Conservation (phyloP, 2,797 vertebrate species). For the Rhyacichthys aspro region DNA sequence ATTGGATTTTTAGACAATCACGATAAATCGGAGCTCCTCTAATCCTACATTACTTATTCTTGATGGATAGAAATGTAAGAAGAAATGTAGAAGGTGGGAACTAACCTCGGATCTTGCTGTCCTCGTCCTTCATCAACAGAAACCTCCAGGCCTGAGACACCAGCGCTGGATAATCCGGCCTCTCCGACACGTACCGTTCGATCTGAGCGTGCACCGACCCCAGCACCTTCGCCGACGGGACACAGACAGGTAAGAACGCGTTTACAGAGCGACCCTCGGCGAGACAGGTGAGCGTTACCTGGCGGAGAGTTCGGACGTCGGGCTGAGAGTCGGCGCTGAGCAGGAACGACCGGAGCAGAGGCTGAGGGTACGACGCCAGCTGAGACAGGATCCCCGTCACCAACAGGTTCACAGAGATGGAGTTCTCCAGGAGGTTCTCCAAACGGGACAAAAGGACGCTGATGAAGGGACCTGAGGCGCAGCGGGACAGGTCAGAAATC, state of each 20-base stretch:
- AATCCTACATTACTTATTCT: too few relatives aligned
- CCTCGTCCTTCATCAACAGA: constrained; percentile 86
- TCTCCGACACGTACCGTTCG: constrained; percentile 83
- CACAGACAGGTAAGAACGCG: too few relatives aligned
- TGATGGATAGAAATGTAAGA: too few relatives aligned
- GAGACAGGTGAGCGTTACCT: constrained; percentile 75
- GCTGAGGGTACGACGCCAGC: constrained; percentile 93
- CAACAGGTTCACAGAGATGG: constrained; percentile 92
- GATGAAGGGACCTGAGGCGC: constrained; percentile 89
- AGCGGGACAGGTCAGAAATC: not conserved
- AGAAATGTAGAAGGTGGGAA: too few relatives aligned
- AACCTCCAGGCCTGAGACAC: constrained; percentile 90
- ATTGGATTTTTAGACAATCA: too few relatives aligned
- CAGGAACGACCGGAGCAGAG: constrained; percentile 90
- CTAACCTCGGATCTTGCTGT: constrained; percentile 73
- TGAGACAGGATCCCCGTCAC: constrained; percentile 93
- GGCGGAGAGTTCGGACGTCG: constrained; percentile 86
- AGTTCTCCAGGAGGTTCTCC: constrained; percentile 96
- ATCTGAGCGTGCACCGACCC: constrained; percentile 90
- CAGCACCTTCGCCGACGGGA: constrained; percentile 72
- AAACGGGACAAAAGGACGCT: constrained; percentile 93
- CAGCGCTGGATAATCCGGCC: constrained; percentile 86
- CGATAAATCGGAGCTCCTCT: too few relatives aligned
- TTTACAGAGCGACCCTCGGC: too few relatives aligned
- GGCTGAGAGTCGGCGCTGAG: constrained; percentile 86